Evolutionary conservation across 2,888 invertebrate genomes (phyloP), one percentile per base, ranked within the genome.

Genomic region (Pandemis cinnamomeana): DNA sequence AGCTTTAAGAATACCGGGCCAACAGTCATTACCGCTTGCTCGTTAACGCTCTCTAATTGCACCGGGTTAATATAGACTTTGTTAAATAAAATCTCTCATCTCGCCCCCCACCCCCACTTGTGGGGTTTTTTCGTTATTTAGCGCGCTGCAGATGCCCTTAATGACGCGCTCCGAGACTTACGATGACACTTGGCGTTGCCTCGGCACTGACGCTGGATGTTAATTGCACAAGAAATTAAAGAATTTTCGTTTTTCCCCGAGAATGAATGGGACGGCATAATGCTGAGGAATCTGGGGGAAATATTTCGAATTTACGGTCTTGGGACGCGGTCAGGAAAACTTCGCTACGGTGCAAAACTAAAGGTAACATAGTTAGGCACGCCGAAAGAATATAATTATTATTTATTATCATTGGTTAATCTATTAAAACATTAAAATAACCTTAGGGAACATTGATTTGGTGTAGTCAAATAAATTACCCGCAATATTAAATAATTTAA

Each of bases 21-120:
- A 77, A 84, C 85, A 89, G 92, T 93, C 93, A 94, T 94, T 94
- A 94, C 92, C 84, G 89, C 84, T 85, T 85, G 91, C 93, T 93
- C 93, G 93, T 93, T 94, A 93, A 91, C 91, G 88, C 81, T 89
- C 93, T 91, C 91, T 94, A 94, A 94, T 94, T 94, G 93, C 93
- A 91, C 92, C 90, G 92, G 92, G 92, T 94, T 94, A 94, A 94
- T 94, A 93, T 92, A 94, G 92, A 94, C 93, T 93, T 93, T 94
- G 93, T 93, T 93, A 93, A 93, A 93, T 94, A 93, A 94, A 94
- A 93, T 93, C 93, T 93, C 92, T 92, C 92, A 91, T 92, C 91
- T 85, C 87, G 80, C 83, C 86, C 85, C 78, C 80, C 80, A 75
- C 80, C 78, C 76, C 78, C 78, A 75, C 74, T 78, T 77, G 77